Evolutionary conservation across 64 coral and sea anemone species (phyloP), one percentile per base, ranked within the genome.

Genomic region (Catalaphyllia jardinei): DNA sequence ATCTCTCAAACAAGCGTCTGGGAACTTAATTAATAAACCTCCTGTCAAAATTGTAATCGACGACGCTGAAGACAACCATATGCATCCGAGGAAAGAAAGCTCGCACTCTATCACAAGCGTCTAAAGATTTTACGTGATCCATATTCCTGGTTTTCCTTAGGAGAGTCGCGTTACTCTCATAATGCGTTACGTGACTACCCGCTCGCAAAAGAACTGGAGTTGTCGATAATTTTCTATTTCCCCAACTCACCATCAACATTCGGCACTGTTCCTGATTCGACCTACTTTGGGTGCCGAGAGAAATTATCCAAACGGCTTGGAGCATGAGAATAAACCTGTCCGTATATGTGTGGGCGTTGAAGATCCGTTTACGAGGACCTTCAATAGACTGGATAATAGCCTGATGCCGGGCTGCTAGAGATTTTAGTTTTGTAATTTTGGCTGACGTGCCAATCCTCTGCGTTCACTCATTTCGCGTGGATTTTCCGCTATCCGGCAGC

Each of bases 61-160:
- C 19, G 51, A n/a, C 76, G n/a, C 62, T 16, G 79, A 62, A 29
- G 59, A 71, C 13, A 52, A 42, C 10, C 19, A 13, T 25, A 8
- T 10, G 20, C 22, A 69, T 2, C 22, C 25, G 1, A 85, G 38
- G 51, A 85, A 85, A 29, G 4, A 24, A 71, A 71, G 39, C 24
- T 46, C 62, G 31, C 80, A 83, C 33, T 83, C 60, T n/a, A 83
- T 83, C 1, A 85, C 81, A 50, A 85, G 62, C 6, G 81, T 85
- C 4, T 85, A n/a, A 85, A 0, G 13, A 4, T 51, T 22, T 17
- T n/a, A n/a, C 18, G 62, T 22, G 4, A 27, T 57, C 54, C 54
- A 27, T 25, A 4, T 69, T 69, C 24, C 22, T 69, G 24, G 22
- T 11, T 25, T 27, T 69, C 22, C 22, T 10, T 1, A n/a, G 1